Conservation (phyloP, 2,797 vertebrate genomes). For the Parambassis ranga region DNA sequence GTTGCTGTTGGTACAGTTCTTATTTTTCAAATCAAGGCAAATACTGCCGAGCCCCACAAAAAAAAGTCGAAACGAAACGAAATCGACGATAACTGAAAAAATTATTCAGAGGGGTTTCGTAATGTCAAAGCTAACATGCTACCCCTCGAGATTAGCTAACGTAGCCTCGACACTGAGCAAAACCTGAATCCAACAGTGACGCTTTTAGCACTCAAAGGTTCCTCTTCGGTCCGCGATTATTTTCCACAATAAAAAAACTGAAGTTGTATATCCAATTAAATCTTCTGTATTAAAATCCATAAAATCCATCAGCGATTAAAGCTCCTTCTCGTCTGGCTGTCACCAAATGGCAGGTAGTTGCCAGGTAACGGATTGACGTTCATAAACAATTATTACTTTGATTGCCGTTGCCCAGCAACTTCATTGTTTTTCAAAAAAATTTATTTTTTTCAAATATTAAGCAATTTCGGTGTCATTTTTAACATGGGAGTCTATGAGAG, state of each 20-base stretch:
- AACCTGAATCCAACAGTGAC: slow-evolving; percentile 17
- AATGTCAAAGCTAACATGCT: slow-evolving; percentile 43
- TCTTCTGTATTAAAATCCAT: slow-evolving; percentile 57
- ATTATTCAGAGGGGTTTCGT: not conserved
- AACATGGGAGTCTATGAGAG: too few relatives aligned
- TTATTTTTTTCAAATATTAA: too few relatives aligned
- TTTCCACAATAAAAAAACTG: not conserved
- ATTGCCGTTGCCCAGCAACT: too few relatives aligned
- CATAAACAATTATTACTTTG: too few relatives aligned
- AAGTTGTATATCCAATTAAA: slow-evolving; percentile 4
- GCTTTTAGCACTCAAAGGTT: not conserved
- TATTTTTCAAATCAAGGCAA: not conserved
- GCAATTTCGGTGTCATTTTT: too few relatives aligned
- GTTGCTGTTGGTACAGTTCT: slow-evolving; percentile 23
- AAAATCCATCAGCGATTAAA: slow-evolving; percentile 35
- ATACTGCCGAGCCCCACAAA: not conserved
- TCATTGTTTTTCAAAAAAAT: too few relatives aligned
- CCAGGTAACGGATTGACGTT: not conserved
- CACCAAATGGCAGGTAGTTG: slow-evolving; percentile 75
- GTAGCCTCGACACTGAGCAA: slow-evolving; percentile 8
- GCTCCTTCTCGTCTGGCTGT: slow-evolving; percentile 58
- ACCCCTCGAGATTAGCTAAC: slow-evolving; percentile 43
- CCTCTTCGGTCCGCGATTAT: slow-evolving; percentile 1
- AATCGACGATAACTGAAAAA: not conserved
- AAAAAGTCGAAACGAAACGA: slow-evolving; percentile 27